A percentile compares a stretch with the other conserved stretches of the same genome.
Conservation (phyloP, 1,140 invertebrate genomes). For the Alviniconcha marisindica region DNA sequence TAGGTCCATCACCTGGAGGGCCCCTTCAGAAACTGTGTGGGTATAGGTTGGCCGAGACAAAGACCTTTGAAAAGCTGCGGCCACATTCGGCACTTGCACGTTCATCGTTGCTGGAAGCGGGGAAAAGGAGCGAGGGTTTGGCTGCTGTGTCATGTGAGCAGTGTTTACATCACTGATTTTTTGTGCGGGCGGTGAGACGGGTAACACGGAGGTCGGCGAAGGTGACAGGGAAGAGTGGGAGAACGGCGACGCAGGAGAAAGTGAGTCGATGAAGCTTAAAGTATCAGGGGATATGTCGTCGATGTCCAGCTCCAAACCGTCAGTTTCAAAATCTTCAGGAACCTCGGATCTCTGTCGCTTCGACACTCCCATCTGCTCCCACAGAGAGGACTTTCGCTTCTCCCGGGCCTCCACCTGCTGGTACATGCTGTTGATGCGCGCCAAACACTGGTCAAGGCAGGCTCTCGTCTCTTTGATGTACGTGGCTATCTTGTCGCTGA, state of each 20-base stretch:
- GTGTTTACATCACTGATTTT: too few relatives aligned
- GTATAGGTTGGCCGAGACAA: too few relatives aligned
- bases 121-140: too few relatives aligned
- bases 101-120: too few relatives aligned
- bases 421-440: background rate
- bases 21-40: too few relatives aligned
- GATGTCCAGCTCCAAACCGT: background rate
- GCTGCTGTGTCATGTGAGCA: too few relatives aligned
- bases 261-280: background rate
- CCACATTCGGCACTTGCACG: too few relatives aligned
- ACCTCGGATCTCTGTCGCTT: background rate
- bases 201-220: background rate
- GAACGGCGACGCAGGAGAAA: too few relatives aligned
- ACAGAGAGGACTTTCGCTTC: background rate
- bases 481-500: constrained; percentile 21
- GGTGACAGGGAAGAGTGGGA: background rate
- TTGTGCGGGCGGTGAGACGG: too few relatives aligned
- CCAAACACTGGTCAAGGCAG: background rate
- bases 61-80: too few relatives aligned
- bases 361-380: constrained; percentile 25
- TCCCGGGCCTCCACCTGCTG: background rate
- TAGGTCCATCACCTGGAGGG: too few relatives aligned
- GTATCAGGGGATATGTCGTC: background rate
- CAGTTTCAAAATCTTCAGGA: background rate
- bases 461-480: constrained; percentile 11